Evolutionary conservation across 1,140 invertebrate species (phyloP), one percentile per base, ranked within the genome.

Genomic region (Drosophila ohnishii): DNA sequence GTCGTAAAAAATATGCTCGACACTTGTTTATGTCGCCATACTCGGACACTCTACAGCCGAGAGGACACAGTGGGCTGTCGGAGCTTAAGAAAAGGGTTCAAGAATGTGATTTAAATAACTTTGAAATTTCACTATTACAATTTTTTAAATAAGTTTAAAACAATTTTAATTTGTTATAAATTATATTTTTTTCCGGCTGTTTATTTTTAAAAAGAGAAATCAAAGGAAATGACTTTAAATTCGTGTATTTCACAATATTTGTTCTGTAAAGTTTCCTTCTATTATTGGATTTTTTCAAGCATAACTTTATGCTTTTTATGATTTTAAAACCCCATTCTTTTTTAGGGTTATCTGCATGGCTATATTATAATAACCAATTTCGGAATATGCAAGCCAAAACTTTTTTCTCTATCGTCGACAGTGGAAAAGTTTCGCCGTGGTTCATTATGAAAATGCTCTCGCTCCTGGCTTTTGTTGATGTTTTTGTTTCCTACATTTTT

Each of bases 1-100:
- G 80, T 80, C 73, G 55, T 88, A 83, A 84, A 78, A 87, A 87
- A 84, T 88, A 75, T 83, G 80, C 69, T 80, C 76, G 62, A 88
- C 84, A 88, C 84, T 87, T 87, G 84, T 88, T 87, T 75, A 72
- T 76, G 83, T 83, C 71, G 35, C 47, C 47, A 65, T 56, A 42
- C 16, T 48, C 16, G 37, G 32, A 42, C 39, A 65, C 73, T 53
- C 71, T 42, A 19, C 32, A 28, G n/a, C 16, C 4, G 5, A 22
- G 5, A 22, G 45, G 34, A 34, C 45, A 39, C 53, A 40, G 16
- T 47, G 8, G 50, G 37, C 9, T 39, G 47, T 42, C 32, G 19
- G 0, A 25, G 3, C 11, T 22, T 42, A n/a, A 1, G 22, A 39
- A 7, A 50, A 40, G 50, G 50, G 48, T 30, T 16, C 1, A 13